Conservation (phyloP, 1,140 invertebrate genomes). For the Euglossa dilemma region DNA sequence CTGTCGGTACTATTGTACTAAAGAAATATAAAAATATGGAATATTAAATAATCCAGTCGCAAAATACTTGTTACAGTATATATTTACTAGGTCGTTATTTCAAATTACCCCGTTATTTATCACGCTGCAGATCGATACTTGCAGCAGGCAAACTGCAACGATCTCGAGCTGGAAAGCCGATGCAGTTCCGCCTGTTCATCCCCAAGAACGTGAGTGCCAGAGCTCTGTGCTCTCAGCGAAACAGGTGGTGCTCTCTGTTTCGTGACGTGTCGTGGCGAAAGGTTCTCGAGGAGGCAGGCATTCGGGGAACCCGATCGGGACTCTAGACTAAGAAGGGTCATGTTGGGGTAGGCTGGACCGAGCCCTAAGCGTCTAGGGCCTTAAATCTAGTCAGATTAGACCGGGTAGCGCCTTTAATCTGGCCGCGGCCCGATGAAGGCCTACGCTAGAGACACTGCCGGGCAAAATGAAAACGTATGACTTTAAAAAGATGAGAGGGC, state of each 20-base stretch:
- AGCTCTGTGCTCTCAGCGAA: background rate
- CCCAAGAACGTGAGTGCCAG: background rate
- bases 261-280: background rate
- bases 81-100: too few relatives aligned
- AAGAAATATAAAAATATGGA: too few relatives aligned
- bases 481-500: constrained; percentile 32
- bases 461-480: constrained; percentile 53
- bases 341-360: constrained; percentile 58
- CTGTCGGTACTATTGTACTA: too few relatives aligned
- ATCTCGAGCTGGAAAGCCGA: too few relatives aligned
- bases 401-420: constrained; percentile 53
- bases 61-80: too few relatives aligned
- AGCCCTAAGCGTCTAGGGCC: constrained; percentile 17
- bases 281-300: background rate
- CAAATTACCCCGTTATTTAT: too few relatives aligned
- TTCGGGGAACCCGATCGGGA: constrained; percentile 35
- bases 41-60: too few relatives aligned
- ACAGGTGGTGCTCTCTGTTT: constrained; percentile 41
- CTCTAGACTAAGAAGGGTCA: constrained; percentile 42
- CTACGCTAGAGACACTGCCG: constrained; percentile 13
- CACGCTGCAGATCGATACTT: too few relatives aligned
- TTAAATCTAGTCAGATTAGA: constrained; percentile 64
- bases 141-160: too few relatives aligned
- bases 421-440: constrained; percentile 45
- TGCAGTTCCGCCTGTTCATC: too few relatives aligned